Base-by-base conservation (phyloP, 2,888 invertebrate species). In the Agrochola circellaris region DNA sequence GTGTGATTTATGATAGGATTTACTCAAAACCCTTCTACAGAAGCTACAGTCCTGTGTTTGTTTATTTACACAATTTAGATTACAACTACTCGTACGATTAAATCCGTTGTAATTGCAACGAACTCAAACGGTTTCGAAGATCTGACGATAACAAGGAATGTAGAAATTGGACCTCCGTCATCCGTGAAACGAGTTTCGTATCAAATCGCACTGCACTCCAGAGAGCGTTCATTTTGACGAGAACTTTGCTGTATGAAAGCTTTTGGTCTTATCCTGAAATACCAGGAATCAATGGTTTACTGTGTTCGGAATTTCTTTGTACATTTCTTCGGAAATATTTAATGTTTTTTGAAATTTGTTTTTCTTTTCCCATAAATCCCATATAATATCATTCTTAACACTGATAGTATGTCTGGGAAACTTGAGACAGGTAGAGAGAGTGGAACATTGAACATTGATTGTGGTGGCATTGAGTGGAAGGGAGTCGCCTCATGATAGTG, bases 111-210 rank as follows among this genome's bases (percentile, higher is more conserved):
- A 82, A 81, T 85, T 77, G 64, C 81, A 86, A 76, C 75, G 73
- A 81, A 80, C 76, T 65, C 30, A 73, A 79, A 83, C 72, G 61
- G 64, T 70, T 84, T 69, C 30, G 26, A 75, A 77, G 84, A 85
- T 85, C 81, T 73, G 58, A 76, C 76, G 75, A 87, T 84, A 70
- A 73, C 61, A 70, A 73, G 77, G 82, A 83, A 83, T 84, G 85
- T 81, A 80, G 82, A 82, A 83, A 84, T 84, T 84, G 45, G 83
- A 83, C 81, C 81, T 69, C 77, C n/a, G 42, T 64, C 77, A 77
- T 72, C 72, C 75, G 69, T 69, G 71, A 82, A 87, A 84, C 77
- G 67, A 73, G 84, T 78, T 85, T 83, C 67, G 75, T 82, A 77
- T 87, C 76, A 84, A 84, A 58, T 81, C 51, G 38, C 72, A 80